Percentiles rank a stretch among this genome's conserved stretches.
These are phyloP conservation scores for Leguminivora glycinivorella DNA, from an alignment of 1,140 invertebrate species.

Conservation along the genomic window DNA sequence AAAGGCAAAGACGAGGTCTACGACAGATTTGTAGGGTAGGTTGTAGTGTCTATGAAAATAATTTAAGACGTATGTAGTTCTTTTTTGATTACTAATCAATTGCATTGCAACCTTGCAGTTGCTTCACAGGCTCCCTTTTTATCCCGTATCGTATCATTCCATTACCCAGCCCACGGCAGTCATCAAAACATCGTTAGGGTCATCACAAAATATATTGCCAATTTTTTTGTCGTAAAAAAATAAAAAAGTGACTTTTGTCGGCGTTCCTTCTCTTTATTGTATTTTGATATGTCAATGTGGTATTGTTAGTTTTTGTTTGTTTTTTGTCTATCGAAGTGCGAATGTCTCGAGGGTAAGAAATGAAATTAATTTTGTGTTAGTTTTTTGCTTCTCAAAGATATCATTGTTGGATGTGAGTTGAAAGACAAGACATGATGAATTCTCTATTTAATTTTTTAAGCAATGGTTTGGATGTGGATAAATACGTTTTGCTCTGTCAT, in stretches of 20 bases:
- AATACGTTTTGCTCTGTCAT: background rate
- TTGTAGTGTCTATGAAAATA: too few species aligned
- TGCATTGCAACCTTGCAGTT: background rate
- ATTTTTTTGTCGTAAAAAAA: slow-evolving; percentile 71
- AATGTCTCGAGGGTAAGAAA: slow-evolving; percentile 4
- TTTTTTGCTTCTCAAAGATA: background rate
- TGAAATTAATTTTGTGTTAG: slow-evolving; percentile 3
- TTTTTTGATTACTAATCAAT: too few species aligned
- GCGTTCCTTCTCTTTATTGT: slow-evolving; percentile 53
- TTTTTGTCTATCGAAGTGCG: slow-evolving; percentile 37
- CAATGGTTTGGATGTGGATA: background rate
- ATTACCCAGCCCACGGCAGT: slow-evolving; percentile 43
- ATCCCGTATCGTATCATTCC: slow-evolving; percentile 33
- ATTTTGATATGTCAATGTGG: slow-evolving; percentile 60
- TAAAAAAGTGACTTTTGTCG: slow-evolving; percentile 54
- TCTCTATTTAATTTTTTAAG: background rate
- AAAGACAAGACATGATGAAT: background rate
- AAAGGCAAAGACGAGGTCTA: too few species aligned
- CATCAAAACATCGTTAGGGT: slow-evolving; percentile 73
- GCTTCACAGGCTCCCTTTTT: slow-evolving; percentile 40
- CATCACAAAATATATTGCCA: slow-evolving; percentile 58
- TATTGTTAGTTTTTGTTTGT: slow-evolving; percentile 44
- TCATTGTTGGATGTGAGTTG: background rate
- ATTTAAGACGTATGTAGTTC: too few species aligned
- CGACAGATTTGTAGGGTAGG: too few species aligned